phyloP scores from a whole-genome alignment of 2,113 vertebrate species.

The Garra rufa region DNA sequence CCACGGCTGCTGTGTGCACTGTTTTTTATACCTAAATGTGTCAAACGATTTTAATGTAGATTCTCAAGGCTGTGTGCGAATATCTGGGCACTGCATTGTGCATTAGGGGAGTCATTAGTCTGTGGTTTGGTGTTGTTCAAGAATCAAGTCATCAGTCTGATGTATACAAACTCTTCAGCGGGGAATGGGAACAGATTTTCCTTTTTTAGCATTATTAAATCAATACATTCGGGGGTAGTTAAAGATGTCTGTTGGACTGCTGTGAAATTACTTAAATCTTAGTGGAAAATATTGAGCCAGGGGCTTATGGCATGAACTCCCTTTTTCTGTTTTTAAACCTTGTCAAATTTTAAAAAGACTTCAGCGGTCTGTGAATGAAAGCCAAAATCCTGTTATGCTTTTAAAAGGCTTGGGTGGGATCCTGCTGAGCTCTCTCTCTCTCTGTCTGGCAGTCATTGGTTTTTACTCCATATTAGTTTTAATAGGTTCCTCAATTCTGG shows the following conservation, averaged over 20 bases:
- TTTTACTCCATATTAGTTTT: slow-evolving; percentile 56
- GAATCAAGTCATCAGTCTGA: slow-evolving; percentile 1
- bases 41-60: neutral
- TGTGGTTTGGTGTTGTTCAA: slow-evolving; percentile 7
- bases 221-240: slow-evolving; percentile 38
- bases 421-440: slow-evolving; percentile 39
- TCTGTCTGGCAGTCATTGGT: neutral
- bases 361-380: slow-evolving; percentile 46
- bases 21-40: slow-evolving; percentile 17
- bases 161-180: slow-evolving; percentile 20
- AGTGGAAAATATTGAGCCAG: slow-evolving; percentile 49
- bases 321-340: slow-evolving; percentile 39
- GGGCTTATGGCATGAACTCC: neutral
- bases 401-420: slow-evolving; percentile 49
- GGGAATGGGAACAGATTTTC: neutral
- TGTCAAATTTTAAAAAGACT: slow-evolving; percentile 55
- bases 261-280: slow-evolving; percentile 49
- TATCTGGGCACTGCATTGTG: slow-evolving; percentile 10
- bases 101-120: slow-evolving; percentile 7
- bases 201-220: slow-evolving; percentile 45
- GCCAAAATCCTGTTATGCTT: slow-evolving; percentile 61
- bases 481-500: slow-evolving; percentile 41
- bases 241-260: slow-evolving; percentile 43
- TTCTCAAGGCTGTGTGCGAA: neutral
- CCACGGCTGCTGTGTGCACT: neutral